Base-by-base conservation (phyloP, 1,140 invertebrate genomes). In the Drosophila oshimai region DNA sequence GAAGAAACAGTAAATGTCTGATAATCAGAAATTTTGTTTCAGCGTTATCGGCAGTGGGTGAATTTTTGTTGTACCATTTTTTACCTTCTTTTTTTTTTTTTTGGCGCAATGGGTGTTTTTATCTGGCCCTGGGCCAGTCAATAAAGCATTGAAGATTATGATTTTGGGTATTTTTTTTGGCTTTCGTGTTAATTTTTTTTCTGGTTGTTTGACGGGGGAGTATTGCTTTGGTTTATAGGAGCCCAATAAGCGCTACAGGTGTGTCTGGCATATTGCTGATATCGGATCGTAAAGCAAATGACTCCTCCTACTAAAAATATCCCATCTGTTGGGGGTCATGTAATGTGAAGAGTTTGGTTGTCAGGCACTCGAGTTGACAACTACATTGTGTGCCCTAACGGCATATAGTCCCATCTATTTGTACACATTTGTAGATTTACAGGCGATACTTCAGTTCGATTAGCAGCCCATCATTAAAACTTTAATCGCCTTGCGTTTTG, bases 71-170 rank as follows among this genome's bases (percentile, higher is more conserved):
- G n/a, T n/a, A n/a, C n/a, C n/a, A n/a, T 20, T 41, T 13, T 26
- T 10, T 46, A 26, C 18, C 10, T 34, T 24, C 49, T 6, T 69
- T 13, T 45, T 37, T n/a, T 57, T 17, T 60, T 29, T 47, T 22
- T 22, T 45, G 12, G 41, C 50, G 29, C 34, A 24, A 39, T 33
- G 22, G 17, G 13, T 44, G 29, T 57, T 55, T 76, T 61, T 81
- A 76, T 81, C 67, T 75, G 34, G 18, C 28, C 28, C 10, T 46
- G 13, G 22, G 57, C 18, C 26, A 62, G 51, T 72, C 67, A 62
- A 80, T 72, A 75, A 80, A 81, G 50, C 47, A 39, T 47, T 36
- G 44, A 67, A 67, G 74, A 84, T 79, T 84, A 84, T 69, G 54
- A 74, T 86, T 79, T 71, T 0, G 34, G 42, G 26, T 24, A 50